Evolutionary conservation across 2,888 invertebrate genomes (phyloP), one percentile per base, ranked within the genome.

Genomic region (Caenorhabditis sp.): DNA sequence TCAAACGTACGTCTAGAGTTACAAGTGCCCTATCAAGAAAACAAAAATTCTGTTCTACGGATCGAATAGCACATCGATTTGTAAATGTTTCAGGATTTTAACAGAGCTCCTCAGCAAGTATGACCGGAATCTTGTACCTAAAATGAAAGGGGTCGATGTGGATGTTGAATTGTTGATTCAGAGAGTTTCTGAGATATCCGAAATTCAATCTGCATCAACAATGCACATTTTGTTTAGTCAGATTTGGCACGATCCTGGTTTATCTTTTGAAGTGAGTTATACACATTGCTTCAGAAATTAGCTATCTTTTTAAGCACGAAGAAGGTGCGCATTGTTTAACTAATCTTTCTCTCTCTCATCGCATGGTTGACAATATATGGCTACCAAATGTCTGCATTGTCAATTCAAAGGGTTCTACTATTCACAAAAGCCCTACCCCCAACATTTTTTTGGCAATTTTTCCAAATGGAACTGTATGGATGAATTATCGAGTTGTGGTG

Each of bases 191-290:
- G 86, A 88, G 55, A 88, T 88, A n/a, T 83, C 85, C 0, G 87
- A 88, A 61, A 85, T 84, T 50, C 82, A 84, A 51, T 77, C 85
- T 18, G 86, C 90, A 8, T 90, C 89, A 18, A 90, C 88, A 28
- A 88, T 90, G 88, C 91, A 91, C 78, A 88, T 91, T 28, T 79
- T 92, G 22, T 89, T 91, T 77, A 89, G 88, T 44, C 90, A 91
- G 77, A 92, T 91, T 76, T 91, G 91, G 91, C 90, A 91, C 55
- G 91, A 91, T 83, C 91, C 91, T 1, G 90, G 89, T 6, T 80
- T 92, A 6, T 87, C 87, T 26, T 91, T 90, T 74, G 89, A 90
- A 85, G 90, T 88, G 2, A 0, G 32, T 40, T 6, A 15, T 18
- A 3, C 1, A 8, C 32, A 26, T 13, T 37, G 2, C n/a, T n/a